A percentile compares a stretch with the other conserved stretches of the same genome.
These are phyloP conservation scores for Cryptocephalus primarius DNA, from an alignment of 2,888 invertebrate species.

Conservation along the genomic window DNA sequence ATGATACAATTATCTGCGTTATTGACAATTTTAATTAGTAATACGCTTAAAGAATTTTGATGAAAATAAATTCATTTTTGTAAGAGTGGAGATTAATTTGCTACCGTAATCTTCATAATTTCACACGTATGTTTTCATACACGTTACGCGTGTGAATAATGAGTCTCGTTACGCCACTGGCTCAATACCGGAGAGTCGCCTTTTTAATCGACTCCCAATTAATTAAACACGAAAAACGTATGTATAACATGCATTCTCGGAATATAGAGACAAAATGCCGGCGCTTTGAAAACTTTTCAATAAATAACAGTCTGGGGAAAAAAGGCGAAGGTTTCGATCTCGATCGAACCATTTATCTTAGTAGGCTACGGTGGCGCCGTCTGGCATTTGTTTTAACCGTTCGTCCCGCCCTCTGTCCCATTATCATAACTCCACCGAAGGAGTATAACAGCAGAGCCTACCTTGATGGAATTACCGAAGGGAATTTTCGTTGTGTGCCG, in stretches of 20 bases:
- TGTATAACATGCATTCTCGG: conserved; percentile 17
- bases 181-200: no score
- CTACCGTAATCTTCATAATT: no score
- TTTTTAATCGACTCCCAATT: conserved; percentile 6
- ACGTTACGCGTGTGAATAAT: no score
- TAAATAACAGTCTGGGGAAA: conserved; percentile 12
- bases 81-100: no score
- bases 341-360: conserved; percentile 22
- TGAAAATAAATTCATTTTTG: no score
- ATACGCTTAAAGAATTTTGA: no score
- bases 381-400: conserved; percentile 26
- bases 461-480: conserved; percentile 8
- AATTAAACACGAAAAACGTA: conserved; percentile 14
- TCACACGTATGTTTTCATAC: no score
- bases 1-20: no score
- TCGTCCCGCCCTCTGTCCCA: conserved; percentile 25
- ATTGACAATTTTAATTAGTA: no score
- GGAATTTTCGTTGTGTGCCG: no score
- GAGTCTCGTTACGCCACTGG: no score
- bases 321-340: conserved; percentile 7
- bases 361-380: conserved; percentile 24
- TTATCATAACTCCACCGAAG: conserved; percentile 19
- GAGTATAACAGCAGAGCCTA: conserved; percentile 13
- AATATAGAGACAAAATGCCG: conserved; percentile 18
- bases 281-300: conserved; percentile 13